These are phyloP conservation scores for Orius insidiosus DNA, from an alignment of 1,140 invertebrate genomes.

Conservation along the genomic window DNA sequence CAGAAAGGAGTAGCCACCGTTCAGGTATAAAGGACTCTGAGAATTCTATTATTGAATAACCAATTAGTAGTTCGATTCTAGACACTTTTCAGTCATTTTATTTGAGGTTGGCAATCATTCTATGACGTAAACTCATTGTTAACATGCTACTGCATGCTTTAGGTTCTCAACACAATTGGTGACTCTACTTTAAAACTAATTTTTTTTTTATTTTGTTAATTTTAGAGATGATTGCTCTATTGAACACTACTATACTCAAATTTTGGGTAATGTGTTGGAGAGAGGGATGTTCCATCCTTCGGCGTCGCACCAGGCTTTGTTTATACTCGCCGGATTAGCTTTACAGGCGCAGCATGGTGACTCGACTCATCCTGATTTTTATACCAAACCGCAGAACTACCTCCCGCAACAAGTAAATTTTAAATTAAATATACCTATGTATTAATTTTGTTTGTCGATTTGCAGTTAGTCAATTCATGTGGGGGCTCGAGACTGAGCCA, in stretches of 20 bases:
- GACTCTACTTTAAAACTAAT: no score
- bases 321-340: constrained; percentile 67
- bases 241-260: constrained; percentile 84
- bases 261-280: constrained; percentile 70
- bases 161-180: no score
- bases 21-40: no score
- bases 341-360: constrained; percentile 84
- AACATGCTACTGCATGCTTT: no score
- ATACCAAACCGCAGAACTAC: constrained; percentile 67
- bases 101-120: no score
- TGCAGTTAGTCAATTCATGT: constrained; percentile 26
- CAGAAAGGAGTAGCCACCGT: no score
- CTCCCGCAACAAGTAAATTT: constrained; percentile 37
- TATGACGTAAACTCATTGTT: no score
- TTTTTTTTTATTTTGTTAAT: constrained; percentile 22
- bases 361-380: constrained; percentile 40
- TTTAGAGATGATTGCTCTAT: constrained; percentile 75
- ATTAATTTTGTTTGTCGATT: constrained; percentile 5
- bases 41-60: no score
- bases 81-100: no score
- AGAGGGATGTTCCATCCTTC: constrained; percentile 45
- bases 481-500: constrained; percentile 34
- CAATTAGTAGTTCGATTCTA: no score
- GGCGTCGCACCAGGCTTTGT: constrained; percentile 48
- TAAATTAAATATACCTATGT: not conserved